Evolutionary conservation across 2,113 vertebrate genomes (phyloP), one percentile per base, ranked within the genome.

Genomic region (Taxidea taxus): DNA sequence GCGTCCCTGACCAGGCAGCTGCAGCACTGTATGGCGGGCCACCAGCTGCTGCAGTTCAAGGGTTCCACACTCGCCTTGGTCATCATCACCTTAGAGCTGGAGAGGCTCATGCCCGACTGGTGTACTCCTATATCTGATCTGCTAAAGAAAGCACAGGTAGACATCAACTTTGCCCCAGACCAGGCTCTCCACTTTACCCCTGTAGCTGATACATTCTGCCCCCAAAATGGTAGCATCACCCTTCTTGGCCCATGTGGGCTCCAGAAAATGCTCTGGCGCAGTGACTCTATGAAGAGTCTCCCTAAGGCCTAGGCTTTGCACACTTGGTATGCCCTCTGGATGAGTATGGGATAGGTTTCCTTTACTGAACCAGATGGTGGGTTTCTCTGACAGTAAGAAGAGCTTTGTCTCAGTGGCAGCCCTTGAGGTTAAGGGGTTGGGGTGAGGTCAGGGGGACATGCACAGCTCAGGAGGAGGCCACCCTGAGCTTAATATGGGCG

Each of bases 11-110:
- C 99, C 99, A 99, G 98, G 95, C 99, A 99, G 99, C 99, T 99
- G 99, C 99, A 99, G 99, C 99, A 99, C 98, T 99, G 99, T 95
- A 99, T 99, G 99, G 99, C 99, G n/a, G 99, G 99, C 99, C 99
- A 99, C 99, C 99, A 99, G 95, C 99, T 99, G 44, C 98, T 99
- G 99, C 99, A 99, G 99, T 99, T 99, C 98, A 99, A 99, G 97
- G 99, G 99, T 98, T 99, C 99, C 99, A 99, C 99, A 81, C 90
- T 99, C 98, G 99, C 98, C 98, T 99, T 99, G 99, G 99, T 99
- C 98, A 99, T 99, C 99, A 99, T 99, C 99, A 99, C 99, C 98
- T 99, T 99, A 98, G 99, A 99, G 99, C 72, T 99, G 99, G 99
- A 99, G 98, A 99, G 98, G 98, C 98, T 99, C 95, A 98, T 98